Conservation (phyloP, 2,888 invertebrate species). For the Andrena dorsata region DNA sequence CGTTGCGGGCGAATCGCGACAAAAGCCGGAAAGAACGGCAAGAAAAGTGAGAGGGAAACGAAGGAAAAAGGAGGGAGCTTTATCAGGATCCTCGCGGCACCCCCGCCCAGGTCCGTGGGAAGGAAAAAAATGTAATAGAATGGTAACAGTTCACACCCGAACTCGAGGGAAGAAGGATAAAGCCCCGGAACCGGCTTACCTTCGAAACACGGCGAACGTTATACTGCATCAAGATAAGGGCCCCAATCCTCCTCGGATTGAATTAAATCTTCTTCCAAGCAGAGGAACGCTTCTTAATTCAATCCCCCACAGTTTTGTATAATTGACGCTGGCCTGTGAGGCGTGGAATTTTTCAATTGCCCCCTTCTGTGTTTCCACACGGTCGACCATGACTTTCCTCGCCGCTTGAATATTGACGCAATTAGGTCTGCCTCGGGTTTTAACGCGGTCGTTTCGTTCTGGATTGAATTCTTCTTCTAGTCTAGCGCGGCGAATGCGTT, state of each 20-base stretch:
- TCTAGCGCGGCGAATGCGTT: background rate
- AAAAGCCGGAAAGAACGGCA: slow-evolving; percentile 33
- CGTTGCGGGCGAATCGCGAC: slow-evolving; percentile 64
- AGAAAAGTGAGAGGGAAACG: slow-evolving; percentile 5
- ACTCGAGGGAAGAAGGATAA: slow-evolving; percentile 55
- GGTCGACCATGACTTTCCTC: background rate
- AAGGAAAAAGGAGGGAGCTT: slow-evolving; percentile 29
- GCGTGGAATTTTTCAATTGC: slow-evolving; percentile 46
- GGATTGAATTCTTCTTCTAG: background rate
- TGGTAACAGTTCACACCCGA: slow-evolving; percentile 64
- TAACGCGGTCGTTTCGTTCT: background rate
- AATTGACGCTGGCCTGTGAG: slow-evolving; percentile 41
- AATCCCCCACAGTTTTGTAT: slow-evolving; percentile 44
- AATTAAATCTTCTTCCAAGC: slow-evolving; percentile 65
- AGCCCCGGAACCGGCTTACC: slow-evolving; percentile 56
- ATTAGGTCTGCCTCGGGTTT: slow-evolving; percentile 21
- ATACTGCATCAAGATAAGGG: slow-evolving; percentile 65
- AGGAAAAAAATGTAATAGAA: slow-evolving; percentile 68
- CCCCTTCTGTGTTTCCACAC: background rate
- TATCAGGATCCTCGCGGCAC: slow-evolving; percentile 59
- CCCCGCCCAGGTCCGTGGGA: slow-evolving; percentile 14
- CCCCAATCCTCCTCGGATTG: slow-evolving; percentile 54
- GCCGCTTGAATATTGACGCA: slow-evolving; percentile 28
- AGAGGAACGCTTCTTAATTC: slow-evolving; percentile 43
- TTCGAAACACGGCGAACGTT: slow-evolving; percentile 66